phyloP scores from a whole-genome alignment of 2,888 invertebrate genomes.

The Rhamnusium bicolor region DNA sequence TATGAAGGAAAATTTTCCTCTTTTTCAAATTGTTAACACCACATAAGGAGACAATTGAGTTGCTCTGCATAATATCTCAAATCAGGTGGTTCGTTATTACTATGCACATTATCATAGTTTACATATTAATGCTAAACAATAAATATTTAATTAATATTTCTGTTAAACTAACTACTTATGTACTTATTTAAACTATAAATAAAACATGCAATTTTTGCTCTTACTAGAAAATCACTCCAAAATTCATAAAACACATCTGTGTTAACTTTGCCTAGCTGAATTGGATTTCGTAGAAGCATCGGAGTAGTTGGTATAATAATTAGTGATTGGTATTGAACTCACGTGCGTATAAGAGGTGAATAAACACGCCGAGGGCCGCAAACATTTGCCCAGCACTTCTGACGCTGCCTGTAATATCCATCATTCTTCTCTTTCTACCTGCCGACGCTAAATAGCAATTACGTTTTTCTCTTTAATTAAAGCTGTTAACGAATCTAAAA shows the following conservation, averaged over 20 bases:
- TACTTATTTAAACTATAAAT: no score
- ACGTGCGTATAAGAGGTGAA: slow-evolving; percentile 61
- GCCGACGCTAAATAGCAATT: slow-evolving; percentile 39
- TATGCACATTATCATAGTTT: no score
- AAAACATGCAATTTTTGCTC: neutral
- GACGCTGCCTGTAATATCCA: slow-evolving; percentile 58
- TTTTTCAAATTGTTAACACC: no score
- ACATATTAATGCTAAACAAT: no score
- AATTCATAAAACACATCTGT: slow-evolving; percentile 22
- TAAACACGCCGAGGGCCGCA: slow-evolving; percentile 64
- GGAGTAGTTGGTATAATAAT: slow-evolving; percentile 51
- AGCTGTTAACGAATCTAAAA: neutral
- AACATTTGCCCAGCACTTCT: slow-evolving; percentile 69
- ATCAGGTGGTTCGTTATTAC: no score
- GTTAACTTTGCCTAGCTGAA: slow-evolving; percentile 12
- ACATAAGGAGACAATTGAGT: no score
- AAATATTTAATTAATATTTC: no score
- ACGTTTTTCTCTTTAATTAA: slow-evolving; percentile 7
- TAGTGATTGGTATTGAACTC: slow-evolving; percentile 63
- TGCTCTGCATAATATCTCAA: no score
- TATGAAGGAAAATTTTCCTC: no score
- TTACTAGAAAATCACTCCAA: slow-evolving; percentile 8
- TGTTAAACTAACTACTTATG: no score
- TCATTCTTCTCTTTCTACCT: slow-evolving; percentile 40
- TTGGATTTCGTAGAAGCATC: slow-evolving; percentile 33